A percentile compares a stretch with the other conserved stretches of the same genome.
These are phyloP conservation scores for Paguma larvata DNA, from an alignment of 2,797 vertebrate genomes.

Conservation along the genomic window DNA sequence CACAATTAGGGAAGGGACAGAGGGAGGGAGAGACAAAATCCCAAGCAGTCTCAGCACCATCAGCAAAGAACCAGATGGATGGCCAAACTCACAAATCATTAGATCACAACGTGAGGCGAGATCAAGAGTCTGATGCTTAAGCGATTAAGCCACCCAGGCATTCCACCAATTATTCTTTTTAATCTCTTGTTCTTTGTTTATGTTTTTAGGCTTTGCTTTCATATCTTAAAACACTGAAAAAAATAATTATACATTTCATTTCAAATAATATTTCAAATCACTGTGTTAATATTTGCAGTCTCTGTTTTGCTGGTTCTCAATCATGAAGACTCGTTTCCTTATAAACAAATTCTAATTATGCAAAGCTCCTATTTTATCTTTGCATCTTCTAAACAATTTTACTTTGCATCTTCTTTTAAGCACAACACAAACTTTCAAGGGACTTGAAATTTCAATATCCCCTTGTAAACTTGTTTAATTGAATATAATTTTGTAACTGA, in stretches of 20 bases:
- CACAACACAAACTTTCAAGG: background rate
- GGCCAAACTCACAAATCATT: too few species aligned
- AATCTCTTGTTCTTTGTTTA: background rate
- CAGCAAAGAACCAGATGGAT: too few species aligned
- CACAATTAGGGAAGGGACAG: too few species aligned
- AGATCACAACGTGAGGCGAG: too few species aligned
- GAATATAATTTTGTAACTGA: background rate
- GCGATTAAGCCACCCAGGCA: too few species aligned
- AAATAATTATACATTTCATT: background rate
- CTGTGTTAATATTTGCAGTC: background rate
- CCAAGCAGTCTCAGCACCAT: too few species aligned
- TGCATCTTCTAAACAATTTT: background rate
- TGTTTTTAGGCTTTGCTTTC: background rate
- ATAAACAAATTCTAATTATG: background rate
- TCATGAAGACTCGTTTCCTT: background rate
- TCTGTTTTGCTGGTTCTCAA: background rate
- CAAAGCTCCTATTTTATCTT: background rate
- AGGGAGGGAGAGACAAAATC: too few species aligned
- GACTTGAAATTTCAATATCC: slow-evolving; percentile 8
- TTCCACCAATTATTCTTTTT: background rate
- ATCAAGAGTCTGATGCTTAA: too few species aligned
- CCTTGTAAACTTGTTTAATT: background rate
- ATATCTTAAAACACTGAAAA: background rate
- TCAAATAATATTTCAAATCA: background rate
- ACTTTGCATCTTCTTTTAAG: background rate